Base-by-base conservation (phyloP, 2,113 vertebrate genomes). In the Clinocottus analis region DNA sequence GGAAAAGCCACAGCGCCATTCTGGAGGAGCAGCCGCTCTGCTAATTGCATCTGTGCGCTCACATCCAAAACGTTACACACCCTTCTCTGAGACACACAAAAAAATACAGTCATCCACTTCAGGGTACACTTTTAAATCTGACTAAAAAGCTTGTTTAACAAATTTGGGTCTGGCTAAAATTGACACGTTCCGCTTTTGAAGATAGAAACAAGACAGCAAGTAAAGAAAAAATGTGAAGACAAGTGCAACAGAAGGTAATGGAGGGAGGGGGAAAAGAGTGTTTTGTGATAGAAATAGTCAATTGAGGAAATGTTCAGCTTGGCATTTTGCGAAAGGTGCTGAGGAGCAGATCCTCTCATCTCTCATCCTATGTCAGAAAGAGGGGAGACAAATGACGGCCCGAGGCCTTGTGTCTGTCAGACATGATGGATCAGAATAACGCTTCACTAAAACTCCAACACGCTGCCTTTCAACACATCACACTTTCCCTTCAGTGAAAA, bases 351-450 rank as follows among this genome's bases (percentile, higher is more conserved):
- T 90, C 85, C 77, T 84, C 80, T 88, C 85, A 86, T 90, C 83
- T 77, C 76, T 89, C 86, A 83, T 88, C 68, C 72, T 11, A 60
- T 80, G 86, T 87, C 88, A 89, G 72, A 80, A n/a, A 60, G 47
- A 85, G 63, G 75, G 77, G 85, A 92, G 90, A 92, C 80, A 86
- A 89, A 93, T 88, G 92, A 90, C 72, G 49, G 89, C 91, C 85
- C 1, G 83, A 85, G 88, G 89, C 89, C 82, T 84, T 65, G 70
- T 82, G 77, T 91, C 88, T 90, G 93, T 92, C 92, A 91, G 49
- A 91, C 82, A 82, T 92, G 91, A 93, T 90, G 89, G 89, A 92
- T 90, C 88, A 87, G 87, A 91, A 89, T 61, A 84, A 90, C 79
- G 85, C 88, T 88, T 76, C 82, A 79, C 86, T 90, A 86, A 87